Base-by-base conservation (phyloP, 2,113 vertebrate species). In the Cacatua alba region DNA sequence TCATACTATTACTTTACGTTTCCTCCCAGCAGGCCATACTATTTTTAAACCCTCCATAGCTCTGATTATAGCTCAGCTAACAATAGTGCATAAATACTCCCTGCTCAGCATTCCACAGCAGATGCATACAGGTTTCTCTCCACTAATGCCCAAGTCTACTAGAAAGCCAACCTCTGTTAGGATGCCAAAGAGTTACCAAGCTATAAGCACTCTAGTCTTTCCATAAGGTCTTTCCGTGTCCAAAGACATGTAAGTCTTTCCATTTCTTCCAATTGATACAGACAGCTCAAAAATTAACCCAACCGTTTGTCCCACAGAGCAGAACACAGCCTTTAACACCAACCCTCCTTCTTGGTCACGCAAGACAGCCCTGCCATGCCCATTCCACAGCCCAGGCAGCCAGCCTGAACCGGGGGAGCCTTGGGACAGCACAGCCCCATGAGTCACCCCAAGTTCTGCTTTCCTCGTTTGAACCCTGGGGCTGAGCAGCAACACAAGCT, bases 1-100 rank as follows among this genome's bases (percentile, higher is more conserved):
- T 78, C 90, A 83, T 76, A 91, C 48, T 85, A 62, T 55, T 95
- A 95, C 79, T 74, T 94, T 92, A 91, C 51, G 10, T 94, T 78
- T 89, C 65, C 59, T 93, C 90, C 55, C 84, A 91, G 83, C 41
- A 97, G 64, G 35, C 49, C 82, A 92, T 39, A 77, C 74, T 97
- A 97, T 97, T 97, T 98, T 97, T 97, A 96, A 97, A 94, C 28
- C 63, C 48, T 84, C 74, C 67, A n/a, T 48, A 93, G 62, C 82
- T 95, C 87, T 92, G 87, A 90, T 90, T 94, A 93, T 92, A 96
- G 91, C 67, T 94, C 26, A 17, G 60, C 85, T 95, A 95, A 97
- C 96, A 96, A 83, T 78, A 90, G 65, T 44, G 82, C 49, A 57
- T 63, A 95, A 96, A 95, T 97, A 88, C 49, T 87, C 64, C 57